phyloP scores from a whole-genome alignment of 1,140 invertebrate species.

The Drosophila ananassae region DNA sequence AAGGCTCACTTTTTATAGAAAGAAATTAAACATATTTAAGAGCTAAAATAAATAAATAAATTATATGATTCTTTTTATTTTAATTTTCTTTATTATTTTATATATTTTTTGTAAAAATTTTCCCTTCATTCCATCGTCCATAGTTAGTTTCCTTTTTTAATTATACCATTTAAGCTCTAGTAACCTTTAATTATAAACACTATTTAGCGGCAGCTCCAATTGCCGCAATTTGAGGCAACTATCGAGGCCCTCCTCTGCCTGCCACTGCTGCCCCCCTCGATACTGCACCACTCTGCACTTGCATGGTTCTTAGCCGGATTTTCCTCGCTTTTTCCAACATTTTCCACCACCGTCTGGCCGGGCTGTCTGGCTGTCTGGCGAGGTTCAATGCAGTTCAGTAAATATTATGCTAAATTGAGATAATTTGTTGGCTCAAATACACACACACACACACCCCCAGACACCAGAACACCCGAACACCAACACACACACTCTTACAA shows the following conservation, averaged over 20 bases:
- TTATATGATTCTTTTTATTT: too few relatives aligned
- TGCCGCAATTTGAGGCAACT: slow-evolving; percentile 3
- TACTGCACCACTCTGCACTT: background rate
- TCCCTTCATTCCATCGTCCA: too few relatives aligned
- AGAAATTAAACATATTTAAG: too few relatives aligned
- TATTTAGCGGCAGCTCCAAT: slow-evolving; percentile 7
- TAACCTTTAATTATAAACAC: slow-evolving; percentile 6
- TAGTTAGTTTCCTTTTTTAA: too few relatives aligned
- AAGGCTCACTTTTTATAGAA: too few relatives aligned
- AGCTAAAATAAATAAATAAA: too few relatives aligned
- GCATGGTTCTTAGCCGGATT: slow-evolving; percentile 1
- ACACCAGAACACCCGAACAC: too few relatives aligned
- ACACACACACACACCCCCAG: slow-evolving; percentile 8
- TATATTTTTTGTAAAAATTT: too few relatives aligned
- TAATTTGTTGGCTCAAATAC: slow-evolving; percentile 70
- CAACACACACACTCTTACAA: slow-evolving; percentile 21
- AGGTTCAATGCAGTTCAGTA: slow-evolving; percentile 79
- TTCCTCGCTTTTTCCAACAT: slow-evolving; percentile 5
- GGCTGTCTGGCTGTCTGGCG: slow-evolving; percentile 21
- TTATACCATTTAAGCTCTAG: too few relatives aligned
- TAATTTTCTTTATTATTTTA: too few relatives aligned
- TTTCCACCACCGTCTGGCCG: background rate
- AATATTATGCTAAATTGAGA: slow-evolving; percentile 82
- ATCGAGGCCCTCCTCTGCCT: background rate
- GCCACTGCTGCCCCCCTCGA: background rate